phyloP scores from a whole-genome alignment of 2,888 invertebrate genomes.

The Cephus spinipes region DNA sequence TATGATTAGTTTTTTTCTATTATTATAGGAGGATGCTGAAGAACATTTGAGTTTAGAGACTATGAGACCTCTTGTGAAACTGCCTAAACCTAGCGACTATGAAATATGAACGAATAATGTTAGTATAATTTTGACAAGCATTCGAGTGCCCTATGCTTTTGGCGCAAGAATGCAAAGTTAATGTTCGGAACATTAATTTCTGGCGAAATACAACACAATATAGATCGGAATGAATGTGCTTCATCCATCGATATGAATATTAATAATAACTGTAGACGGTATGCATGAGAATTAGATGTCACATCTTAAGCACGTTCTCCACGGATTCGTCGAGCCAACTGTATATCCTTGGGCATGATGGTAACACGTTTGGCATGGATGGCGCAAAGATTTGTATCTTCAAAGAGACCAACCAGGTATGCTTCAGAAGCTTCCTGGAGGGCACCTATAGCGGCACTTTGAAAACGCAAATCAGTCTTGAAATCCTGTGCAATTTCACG shows the following conservation, averaged over 20 bases:
- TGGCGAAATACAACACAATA: constrained; percentile 21
- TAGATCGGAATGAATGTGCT: constrained; percentile 51
- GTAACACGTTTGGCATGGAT: constrained; percentile 98
- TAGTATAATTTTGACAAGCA: constrained; percentile 7
- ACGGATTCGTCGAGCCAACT: too few species aligned
- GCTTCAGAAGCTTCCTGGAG: constrained; percentile 92
- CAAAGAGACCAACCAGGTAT: constrained; percentile 93
- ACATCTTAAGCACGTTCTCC: constrained; percentile 87
- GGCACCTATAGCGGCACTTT: constrained; percentile 94
- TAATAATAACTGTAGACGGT: constrained; percentile 55
- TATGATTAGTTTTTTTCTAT: not conserved
- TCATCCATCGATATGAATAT: constrained; percentile 53
- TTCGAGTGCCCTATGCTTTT: not conserved
- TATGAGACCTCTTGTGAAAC: not conserved
- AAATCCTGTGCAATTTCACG: constrained; percentile 98
- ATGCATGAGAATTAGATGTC: constrained; percentile 47
- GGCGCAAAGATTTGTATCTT: constrained; percentile 98
- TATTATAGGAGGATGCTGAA: not conserved
- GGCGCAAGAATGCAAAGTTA: constrained; percentile 1
- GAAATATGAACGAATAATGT: constrained; percentile 12
- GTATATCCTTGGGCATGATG: constrained; percentile 98
- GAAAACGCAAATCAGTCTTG: constrained; percentile 96
- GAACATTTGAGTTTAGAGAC: not conserved
- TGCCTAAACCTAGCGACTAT: constrained; percentile 15
- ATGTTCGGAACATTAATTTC: not conserved